A percentile compares a stretch with the other conserved stretches of the same genome.
These are phyloP conservation scores for Climacteris rufus DNA, from an alignment of 2,113 vertebrate genomes.

Conservation along the genomic window DNA sequence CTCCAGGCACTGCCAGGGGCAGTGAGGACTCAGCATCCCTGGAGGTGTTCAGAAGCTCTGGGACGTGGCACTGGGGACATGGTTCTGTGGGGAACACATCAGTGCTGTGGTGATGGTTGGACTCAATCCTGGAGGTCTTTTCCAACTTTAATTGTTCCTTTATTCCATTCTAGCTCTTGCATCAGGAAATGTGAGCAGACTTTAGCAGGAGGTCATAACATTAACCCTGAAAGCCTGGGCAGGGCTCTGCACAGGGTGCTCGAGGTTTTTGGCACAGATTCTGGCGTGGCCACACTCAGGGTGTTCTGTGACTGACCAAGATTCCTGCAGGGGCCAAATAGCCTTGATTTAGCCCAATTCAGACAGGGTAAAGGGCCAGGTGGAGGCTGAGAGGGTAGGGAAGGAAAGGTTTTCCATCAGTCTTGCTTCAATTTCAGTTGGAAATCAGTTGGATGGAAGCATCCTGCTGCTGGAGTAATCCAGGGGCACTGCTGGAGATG, in stretches of 20 bases:
- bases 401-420: neutral
- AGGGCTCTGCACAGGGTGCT: neutral
- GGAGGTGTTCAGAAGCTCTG: neutral
- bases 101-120: neutral
- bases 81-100: neutral
- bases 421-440: neutral
- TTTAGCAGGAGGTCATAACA: neutral
- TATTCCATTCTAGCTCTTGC: neutral
- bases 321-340: neutral
- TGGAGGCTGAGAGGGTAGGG: neutral
- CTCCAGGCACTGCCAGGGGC: neutral
- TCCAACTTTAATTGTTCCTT: neutral
- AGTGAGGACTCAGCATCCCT: neutral
- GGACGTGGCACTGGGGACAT: neutral
- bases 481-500: neutral
- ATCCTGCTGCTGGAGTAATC: neutral
- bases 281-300: neutral
- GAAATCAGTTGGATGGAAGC: neutral
- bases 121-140: neutral
- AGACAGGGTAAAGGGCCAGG: neutral
- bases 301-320: neutral
- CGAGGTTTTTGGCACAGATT: neutral
- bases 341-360: neutral
- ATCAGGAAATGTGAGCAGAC: neutral
- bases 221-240: neutral